These are phyloP conservation scores for Standfussiana lucernea DNA, from an alignment of 2,888 invertebrate genomes.

Conservation along the genomic window DNA sequence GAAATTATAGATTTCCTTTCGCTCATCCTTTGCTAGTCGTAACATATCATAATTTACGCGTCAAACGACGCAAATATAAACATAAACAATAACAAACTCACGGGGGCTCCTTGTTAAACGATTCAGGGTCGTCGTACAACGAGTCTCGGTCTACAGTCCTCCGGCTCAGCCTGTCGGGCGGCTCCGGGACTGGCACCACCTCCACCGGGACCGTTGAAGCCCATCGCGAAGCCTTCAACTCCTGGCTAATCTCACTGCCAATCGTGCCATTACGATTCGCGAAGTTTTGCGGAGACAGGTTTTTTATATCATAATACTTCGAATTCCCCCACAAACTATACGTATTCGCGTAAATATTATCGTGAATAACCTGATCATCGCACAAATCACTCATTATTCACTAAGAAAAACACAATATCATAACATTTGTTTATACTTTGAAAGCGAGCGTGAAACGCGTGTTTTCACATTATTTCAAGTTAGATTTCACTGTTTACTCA, in stretches of 20 bases:
- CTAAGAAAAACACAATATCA: constrained; percentile 52
- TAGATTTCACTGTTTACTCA: constrained; percentile 43
- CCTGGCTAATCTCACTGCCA: constrained; percentile 57
- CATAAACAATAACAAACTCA: constrained; percentile 60
- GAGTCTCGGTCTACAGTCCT: constrained; percentile 51
- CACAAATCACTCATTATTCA: constrained; percentile 68
- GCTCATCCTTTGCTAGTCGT: neutral
- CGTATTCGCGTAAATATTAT: constrained; percentile 67
- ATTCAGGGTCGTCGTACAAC: constrained; percentile 62
- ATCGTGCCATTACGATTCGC: constrained; percentile 58
- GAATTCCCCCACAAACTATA: constrained; percentile 74
- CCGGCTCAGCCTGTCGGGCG: constrained; percentile 47
- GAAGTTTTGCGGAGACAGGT: constrained; percentile 68
- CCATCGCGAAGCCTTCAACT: constrained; percentile 58
- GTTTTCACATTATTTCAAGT: constrained; percentile 64
- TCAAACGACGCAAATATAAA: constrained; percentile 24
- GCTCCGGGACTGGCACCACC: constrained; percentile 39
- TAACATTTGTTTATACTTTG: constrained; percentile 65
- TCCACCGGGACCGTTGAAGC: constrained; percentile 46
- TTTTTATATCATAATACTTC: constrained; percentile 72
- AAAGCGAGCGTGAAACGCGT: constrained; percentile 39
- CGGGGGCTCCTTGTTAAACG: constrained; percentile 43
- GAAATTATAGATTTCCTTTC: neutral
- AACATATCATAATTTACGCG: neutral
- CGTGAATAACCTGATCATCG: constrained; percentile 60